phyloP scores from a whole-genome alignment of 2,113 vertebrate genomes.

The Benitochromis conjunctus region DNA sequence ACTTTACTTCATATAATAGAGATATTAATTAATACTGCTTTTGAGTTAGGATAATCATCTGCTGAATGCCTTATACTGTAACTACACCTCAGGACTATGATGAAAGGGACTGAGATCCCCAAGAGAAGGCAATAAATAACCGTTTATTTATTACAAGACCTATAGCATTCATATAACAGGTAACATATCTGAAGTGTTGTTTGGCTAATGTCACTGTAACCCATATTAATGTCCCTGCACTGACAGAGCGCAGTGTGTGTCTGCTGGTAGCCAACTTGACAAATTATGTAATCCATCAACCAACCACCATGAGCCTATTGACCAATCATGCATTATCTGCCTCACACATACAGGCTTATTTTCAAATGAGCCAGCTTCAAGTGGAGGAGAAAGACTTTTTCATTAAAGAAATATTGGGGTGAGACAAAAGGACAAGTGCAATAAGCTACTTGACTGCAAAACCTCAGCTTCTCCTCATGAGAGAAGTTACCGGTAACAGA shows the following conservation, averaged over 20 bases:
- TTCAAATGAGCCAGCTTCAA: neutral
- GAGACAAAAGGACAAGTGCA: neutral
- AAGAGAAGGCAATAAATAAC: neutral
- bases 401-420: neutral
- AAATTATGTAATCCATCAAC: conserved; percentile 46
- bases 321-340: conserved; percentile 49
- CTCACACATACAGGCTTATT: neutral
- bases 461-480: neutral
- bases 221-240: neutral
- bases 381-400: neutral
- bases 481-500: neutral
- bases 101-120: neutral
- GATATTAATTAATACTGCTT: neutral
- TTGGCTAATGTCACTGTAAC: neutral
- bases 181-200: neutral
- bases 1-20: neutral
- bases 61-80: neutral
- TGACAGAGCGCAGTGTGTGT: neutral
- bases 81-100: neutral
- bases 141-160: neutral
- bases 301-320: conserved; percentile 45
- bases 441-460: neutral
- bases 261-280: neutral
- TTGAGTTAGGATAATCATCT: neutral
- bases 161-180: neutral